Evolutionary conservation across 2,113 vertebrate genomes (phyloP).

Genomic region (Pangasianodon gigas): DNA sequence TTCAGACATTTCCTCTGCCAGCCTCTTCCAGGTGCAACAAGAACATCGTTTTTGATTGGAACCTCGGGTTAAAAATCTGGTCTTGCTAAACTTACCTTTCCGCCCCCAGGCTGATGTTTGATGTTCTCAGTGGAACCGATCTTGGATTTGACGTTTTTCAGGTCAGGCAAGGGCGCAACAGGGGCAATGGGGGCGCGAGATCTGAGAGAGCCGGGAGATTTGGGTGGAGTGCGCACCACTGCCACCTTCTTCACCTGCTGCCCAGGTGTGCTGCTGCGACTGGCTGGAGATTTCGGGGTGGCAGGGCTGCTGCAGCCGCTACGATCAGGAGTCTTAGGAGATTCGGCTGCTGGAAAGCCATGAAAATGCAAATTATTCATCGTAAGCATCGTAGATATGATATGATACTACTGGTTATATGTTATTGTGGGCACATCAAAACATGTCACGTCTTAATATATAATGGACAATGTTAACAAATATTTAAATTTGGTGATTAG

Average conservation of each 20-base stretch:
- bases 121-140: conserved; percentile 90
- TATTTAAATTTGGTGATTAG: too few relatives aligned
- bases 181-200: conserved; percentile 72
- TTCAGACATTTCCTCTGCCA: conserved; percentile 11
- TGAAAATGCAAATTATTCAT: neutral
- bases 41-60: neutral
- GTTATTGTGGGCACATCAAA: neutral
- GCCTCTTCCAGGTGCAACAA: neutral
- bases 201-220: conserved; percentile 83
- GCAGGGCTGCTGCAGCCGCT: conserved; percentile 89
- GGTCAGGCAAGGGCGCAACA: conserved; percentile 84
- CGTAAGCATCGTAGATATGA: neutral
- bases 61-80: neutral
- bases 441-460: neutral
- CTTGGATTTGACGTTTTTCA: conserved; percentile 89
- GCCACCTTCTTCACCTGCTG: conserved; percentile 88
- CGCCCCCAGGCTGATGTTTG: conserved; percentile 88
- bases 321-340: conserved; percentile 83
- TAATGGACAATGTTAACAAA: too few relatives aligned
- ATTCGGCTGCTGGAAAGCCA: conserved; percentile 69
- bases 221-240: conserved; percentile 87
- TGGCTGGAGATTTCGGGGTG: conserved; percentile 84
- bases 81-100: conserved; percentile 77
- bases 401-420: neutral
- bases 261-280: conserved; percentile 81